These are phyloP conservation scores for Sylvicapra grimmia DNA, from an alignment of 2,113 vertebrate species.

Conservation along the genomic window DNA sequence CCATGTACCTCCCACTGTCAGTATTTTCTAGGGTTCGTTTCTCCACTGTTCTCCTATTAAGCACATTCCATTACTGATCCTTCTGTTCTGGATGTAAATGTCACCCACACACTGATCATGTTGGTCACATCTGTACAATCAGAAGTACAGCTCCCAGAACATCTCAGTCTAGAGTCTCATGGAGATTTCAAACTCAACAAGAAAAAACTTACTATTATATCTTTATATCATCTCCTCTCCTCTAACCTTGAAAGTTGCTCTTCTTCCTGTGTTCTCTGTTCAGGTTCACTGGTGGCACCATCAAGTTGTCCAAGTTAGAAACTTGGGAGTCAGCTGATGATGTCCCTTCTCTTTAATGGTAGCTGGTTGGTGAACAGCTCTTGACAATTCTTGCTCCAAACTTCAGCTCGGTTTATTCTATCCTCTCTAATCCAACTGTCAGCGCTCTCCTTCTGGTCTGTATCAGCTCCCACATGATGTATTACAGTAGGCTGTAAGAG, in stretches of 20 bases:
- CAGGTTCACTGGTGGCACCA: background rate
- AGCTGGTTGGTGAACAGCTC: background rate
- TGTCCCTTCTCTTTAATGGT: background rate
- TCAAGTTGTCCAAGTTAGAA: background rate
- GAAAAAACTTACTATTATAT: background rate
- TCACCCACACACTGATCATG: rapidly evolving
- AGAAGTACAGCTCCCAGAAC: background rate
- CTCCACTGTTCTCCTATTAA: background rate
- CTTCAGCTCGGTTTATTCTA: background rate
- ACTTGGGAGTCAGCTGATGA: background rate
- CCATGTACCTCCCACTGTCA: background rate
- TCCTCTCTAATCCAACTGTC: background rate
- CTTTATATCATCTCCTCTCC: background rate
- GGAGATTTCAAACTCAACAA: background rate
- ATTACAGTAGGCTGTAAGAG: background rate
- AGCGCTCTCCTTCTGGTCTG: background rate
- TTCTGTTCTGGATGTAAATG: background rate
- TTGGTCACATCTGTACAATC: background rate
- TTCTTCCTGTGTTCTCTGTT: background rate
- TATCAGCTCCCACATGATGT: background rate
- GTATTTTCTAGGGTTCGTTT: background rate
- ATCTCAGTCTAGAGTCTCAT: background rate
- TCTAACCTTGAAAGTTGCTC: background rate
- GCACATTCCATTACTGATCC: background rate
- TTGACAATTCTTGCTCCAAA: background rate